These are phyloP conservation scores for Bactericera cockerelli DNA, from an alignment of 1,140 invertebrate species.

Conservation along the genomic window DNA sequence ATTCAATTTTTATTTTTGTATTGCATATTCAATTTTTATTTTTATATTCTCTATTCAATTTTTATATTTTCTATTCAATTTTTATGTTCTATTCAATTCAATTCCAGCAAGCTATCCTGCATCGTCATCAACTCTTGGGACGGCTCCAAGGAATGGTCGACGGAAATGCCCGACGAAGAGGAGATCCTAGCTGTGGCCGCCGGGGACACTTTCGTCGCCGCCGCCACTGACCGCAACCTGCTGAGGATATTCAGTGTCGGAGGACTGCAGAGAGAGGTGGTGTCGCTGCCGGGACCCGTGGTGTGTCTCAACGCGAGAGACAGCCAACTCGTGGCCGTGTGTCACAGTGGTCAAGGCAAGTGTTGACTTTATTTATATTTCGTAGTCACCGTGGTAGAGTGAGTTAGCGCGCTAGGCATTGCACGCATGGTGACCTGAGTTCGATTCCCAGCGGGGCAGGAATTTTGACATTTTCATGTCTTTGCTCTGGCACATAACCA, in stretches of 20 bases:
- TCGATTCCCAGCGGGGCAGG: no score
- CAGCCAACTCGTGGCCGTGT: conserved; percentile 56
- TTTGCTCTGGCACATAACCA: no score
- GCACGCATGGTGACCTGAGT: no score
- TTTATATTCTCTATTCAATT: no score
- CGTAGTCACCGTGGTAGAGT: no score
- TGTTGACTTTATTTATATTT: conserved; percentile 16
- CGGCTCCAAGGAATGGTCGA: conserved; percentile 75
- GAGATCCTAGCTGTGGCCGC: conserved; percentile 52
- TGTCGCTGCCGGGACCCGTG: conserved; percentile 52
- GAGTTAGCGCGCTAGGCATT: no score
- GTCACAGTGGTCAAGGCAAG: conserved; percentile 47
- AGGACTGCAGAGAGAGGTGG: conserved; percentile 68
- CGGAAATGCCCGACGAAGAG: conserved; percentile 57
- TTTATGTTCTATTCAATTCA: no score
- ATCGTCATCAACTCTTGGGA: conserved; percentile 57
- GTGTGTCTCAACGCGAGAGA: conserved; percentile 51
- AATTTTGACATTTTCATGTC: no score
- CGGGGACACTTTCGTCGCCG: conserved; percentile 57
- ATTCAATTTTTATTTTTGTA: no score
- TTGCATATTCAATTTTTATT: no score
- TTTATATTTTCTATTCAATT: no score
- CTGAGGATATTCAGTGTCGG: conserved; percentile 68
- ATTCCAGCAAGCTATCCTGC: conserved; percentile 50
- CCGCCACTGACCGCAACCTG: conserved; percentile 52